Evolutionary conservation across 1,140 invertebrate genomes (phyloP), one percentile per base, ranked within the genome.

Genomic region (Euura lappo): DNA sequence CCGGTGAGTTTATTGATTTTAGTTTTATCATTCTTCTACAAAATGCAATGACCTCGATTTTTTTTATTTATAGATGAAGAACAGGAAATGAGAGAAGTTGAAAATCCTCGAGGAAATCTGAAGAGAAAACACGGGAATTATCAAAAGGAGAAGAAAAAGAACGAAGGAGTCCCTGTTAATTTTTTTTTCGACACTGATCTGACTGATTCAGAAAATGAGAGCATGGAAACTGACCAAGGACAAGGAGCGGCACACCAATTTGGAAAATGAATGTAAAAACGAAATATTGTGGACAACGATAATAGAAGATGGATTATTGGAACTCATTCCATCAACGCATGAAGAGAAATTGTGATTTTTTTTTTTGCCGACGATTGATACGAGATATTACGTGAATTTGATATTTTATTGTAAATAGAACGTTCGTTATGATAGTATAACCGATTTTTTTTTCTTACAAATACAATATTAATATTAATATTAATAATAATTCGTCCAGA

Each of bases 401-500:
- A 72, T 65, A 68, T 77, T 79, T 80, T 82, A 80, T 80, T 82
- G 71, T 81, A 81, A 80, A 80, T 82, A 84, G 72, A 77, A 75
- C 72, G 67, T 44, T 68, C 64, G 46, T 28, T 75, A 69, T 10
- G 68, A 65, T 71, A 42, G 47, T 75, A 77, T 71, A 80, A 73
- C 67, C 73, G 66, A 75, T 72, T 78, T 43, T 66, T 43, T 47
- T 80, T 43, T 66, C 44, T 47, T 80, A 74, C 28, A 80, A 78
- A 76, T 75, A 67, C 5, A 65, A 72, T 69, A 60, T 11, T 60
- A 11, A 60, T 60, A 60, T 60, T 60, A 78, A 75, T 68, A 75
- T 74, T 75, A 70, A 72, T 71, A 45, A 74, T 42, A 77, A 74
- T 45, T n/a, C 46, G 70, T 65, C 10, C 51, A 60, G 51, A n/a